A percentile compares a stretch with the other conserved stretches of the same genome.
These are phyloP conservation scores for Rhagium mordax DNA, from an alignment of 2,888 invertebrate genomes.

Conservation along the genomic window DNA sequence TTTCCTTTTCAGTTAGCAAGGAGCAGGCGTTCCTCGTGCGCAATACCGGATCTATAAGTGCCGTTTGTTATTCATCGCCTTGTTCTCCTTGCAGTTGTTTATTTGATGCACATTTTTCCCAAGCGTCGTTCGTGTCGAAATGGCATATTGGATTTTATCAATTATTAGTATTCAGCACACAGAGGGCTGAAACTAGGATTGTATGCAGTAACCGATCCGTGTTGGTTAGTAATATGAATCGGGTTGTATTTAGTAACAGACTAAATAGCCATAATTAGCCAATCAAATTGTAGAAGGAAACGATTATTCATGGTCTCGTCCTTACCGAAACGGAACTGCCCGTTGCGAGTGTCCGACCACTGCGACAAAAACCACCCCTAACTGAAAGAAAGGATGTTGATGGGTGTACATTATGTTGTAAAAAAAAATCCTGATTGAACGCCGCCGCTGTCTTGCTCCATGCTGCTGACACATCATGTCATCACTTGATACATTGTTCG, in stretches of 20 bases:
- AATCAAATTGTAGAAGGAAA: too few relatives aligned
- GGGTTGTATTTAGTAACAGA: too few relatives aligned
- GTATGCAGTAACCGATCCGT: not conserved
- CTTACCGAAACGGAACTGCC: not conserved
- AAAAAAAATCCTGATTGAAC: conserved; percentile 7
- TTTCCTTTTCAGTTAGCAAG: too few relatives aligned
- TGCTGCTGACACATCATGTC: conserved; percentile 35
- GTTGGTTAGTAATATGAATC: too few relatives aligned
- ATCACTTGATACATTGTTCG: conserved; percentile 39
- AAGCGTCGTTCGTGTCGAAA: not conserved
- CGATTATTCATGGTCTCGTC: not conserved
- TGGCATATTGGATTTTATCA: not conserved
- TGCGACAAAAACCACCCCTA: not conserved
- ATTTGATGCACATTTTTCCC: not conserved
- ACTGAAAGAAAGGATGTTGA: not conserved
- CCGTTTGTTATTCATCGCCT: not conserved
- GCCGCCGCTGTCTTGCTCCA: not conserved
- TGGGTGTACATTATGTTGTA: not conserved
- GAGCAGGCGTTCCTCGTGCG: too few relatives aligned
- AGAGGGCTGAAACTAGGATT: not conserved
- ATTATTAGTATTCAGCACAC: not conserved
- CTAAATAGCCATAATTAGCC: too few relatives aligned
- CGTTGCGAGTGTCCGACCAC: not conserved
- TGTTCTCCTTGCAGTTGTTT: not conserved
- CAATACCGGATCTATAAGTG: too few relatives aligned